Conservation (phyloP, 2,797 vertebrate genomes). For the Falco concolor region DNA sequence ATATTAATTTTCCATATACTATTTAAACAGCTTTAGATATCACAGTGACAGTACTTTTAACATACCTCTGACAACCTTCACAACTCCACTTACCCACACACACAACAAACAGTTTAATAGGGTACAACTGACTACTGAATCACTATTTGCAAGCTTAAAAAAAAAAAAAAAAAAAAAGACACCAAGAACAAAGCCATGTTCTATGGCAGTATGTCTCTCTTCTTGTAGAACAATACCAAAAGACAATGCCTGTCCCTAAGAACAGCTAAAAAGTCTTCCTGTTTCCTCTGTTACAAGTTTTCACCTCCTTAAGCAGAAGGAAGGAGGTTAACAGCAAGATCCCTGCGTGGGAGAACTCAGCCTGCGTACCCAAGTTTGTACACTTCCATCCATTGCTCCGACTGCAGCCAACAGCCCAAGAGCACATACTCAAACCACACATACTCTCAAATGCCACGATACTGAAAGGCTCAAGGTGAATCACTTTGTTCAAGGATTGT, state of each 20-base stretch:
- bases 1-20: not conserved
- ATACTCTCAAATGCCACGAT: rapidly evolving
- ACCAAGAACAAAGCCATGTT: not conserved
- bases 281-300: not conserved
- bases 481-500: not conserved
- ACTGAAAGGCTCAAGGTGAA: slow-evolving; percentile 23
- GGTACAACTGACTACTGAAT: not conserved
- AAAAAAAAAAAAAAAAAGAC: not conserved
- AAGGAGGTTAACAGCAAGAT: not conserved
- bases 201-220: not conserved
- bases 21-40: not conserved
- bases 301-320: not conserved
- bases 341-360: not conserved
- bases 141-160: not conserved
- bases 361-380: not conserved
- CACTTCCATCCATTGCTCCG: not conserved
- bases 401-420: not conserved
- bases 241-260: not conserved
- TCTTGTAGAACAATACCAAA: not conserved
- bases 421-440: not conserved
- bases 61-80: not conserved
- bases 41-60: not conserved
- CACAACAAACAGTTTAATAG: not conserved
- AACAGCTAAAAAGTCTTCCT: not conserved
- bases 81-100: not conserved